Evolutionary conservation across 2,113 vertebrate species (phyloP).

Genomic region (Heterocephalus glaber): DNA sequence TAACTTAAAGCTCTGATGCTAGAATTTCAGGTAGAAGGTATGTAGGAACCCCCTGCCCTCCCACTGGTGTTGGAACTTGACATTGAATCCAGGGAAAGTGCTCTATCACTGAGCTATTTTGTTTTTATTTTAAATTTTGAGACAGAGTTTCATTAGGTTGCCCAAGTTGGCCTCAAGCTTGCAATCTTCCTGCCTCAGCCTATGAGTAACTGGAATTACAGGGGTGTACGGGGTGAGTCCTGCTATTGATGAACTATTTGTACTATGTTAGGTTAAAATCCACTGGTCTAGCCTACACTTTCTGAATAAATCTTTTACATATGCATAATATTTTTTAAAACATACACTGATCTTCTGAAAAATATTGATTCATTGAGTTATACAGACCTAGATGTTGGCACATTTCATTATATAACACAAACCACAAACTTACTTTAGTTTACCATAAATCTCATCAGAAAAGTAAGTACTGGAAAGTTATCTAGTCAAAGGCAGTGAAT

Average conservation of each 20-base stretch:
- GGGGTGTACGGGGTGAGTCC: neutral
- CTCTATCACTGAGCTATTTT: neutral
- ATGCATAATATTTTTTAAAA: neutral
- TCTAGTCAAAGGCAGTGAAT: neutral
- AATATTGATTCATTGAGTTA: constrained; percentile 24
- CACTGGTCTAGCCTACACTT: neutral
- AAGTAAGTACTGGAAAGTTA: neutral
- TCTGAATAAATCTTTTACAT: neutral
- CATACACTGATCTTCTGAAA: neutral
- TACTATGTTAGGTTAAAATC: neutral
- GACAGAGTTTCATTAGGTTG: neutral
- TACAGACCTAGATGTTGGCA: neutral
- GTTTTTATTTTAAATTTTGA: neutral
- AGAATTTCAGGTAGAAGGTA: neutral
- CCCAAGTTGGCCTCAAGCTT: neutral
- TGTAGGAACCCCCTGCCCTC: neutral
- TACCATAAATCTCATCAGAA: constrained; percentile 20
- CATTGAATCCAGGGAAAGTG: neutral
- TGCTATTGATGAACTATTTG: constrained; percentile 23
- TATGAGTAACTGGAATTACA: neutral
- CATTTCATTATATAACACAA: neutral
- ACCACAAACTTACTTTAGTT: neutral
- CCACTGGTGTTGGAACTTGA: neutral
- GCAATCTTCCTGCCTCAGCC: neutral
- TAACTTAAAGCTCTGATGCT: constrained; percentile 12